Evolutionary conservation across 2,113 vertebrate genomes (phyloP), one percentile per base, ranked within the genome.

Genomic region (Chlamydotis undulata): DNA sequence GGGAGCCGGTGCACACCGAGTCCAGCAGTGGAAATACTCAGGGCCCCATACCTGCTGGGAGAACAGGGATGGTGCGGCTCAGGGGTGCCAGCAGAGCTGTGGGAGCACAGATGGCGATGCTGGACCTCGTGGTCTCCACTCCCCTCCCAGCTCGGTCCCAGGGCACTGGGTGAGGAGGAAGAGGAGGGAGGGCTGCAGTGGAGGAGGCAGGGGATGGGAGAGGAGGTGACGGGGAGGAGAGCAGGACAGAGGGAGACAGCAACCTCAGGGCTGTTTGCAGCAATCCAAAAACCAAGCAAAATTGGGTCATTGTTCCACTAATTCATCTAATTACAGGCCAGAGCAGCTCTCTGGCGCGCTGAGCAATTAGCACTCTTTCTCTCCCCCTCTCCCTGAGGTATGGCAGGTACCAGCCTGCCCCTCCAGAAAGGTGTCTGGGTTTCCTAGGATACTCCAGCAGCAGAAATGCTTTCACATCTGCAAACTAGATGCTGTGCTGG

Each of bases 281-380:
- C 39, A 93, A 84, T 57, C 87, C 67, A 91, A 91, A 97, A 96
- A 75, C 18, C 4, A 9, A 90, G 53, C 47, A 77, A 97, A 97
- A 97, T 69, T 94, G 94, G 95, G 83, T 92, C 90, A 84, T 81
- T 97, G 96, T 97, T 97, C 82, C 75, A 90, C 93, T 96, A 96
- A 96, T 96, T 97, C 93, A 39, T 75, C 88, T 96, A 96, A 97
- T 98, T 97, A 97, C 87, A 97, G 93, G 93, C 94, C 88, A 96
- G 94, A 91, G 80, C 68, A 73, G 93, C 90, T 78, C 91, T 90
- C 90, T 84, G 75, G 95, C 45, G 70, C 3, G 69, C 87, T 86
- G 85, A 93, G 81, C 95, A 97, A 93, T 94, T 97, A 94, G 74
- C 83, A 93, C 82, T 83, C 79, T 83, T 96, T 95, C 93, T 91